phyloP scores from a whole-genome alignment of 1,140 invertebrate genomes.

The Heliconius congener region DNA sequence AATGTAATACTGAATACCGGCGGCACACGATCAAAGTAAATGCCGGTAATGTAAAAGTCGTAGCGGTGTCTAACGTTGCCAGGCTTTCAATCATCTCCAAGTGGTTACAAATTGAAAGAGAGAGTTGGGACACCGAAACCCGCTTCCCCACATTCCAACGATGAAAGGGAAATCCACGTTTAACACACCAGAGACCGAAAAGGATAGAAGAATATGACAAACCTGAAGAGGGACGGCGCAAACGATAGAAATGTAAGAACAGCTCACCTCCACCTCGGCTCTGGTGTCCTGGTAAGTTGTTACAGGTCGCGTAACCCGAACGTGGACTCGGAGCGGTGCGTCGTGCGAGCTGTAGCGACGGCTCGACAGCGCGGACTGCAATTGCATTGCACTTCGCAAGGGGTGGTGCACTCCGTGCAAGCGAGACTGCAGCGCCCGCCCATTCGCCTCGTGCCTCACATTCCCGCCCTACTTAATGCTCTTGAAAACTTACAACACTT shows the following conservation, averaged over 20 bases:
- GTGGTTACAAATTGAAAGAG: constrained; percentile 77
- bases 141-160: constrained; percentile 77
- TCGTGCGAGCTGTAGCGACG: constrained; percentile 62
- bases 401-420: constrained; percentile 77
- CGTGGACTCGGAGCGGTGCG: constrained; percentile 47
- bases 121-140: constrained; percentile 77
- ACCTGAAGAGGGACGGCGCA: constrained; percentile 54
- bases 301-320: constrained; percentile 73
- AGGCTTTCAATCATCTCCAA: constrained; percentile 50
- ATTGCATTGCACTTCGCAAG: constrained; percentile 62
- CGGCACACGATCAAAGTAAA: neutral
- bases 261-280: constrained; percentile 64
- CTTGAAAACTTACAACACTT: constrained; percentile 66
- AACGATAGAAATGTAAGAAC: constrained; percentile 61
- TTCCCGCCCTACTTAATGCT: constrained; percentile 76
- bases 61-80: constrained; percentile 19
- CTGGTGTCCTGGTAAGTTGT: constrained; percentile 73
- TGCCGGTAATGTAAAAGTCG: neutral
- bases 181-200: constrained; percentile 46
- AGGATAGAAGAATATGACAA: constrained; percentile 58
- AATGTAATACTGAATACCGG: neutral
- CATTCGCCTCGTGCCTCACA: constrained; percentile 76
- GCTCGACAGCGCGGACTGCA: constrained; percentile 69
- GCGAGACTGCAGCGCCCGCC: constrained; percentile 77
- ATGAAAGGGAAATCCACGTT: constrained; percentile 77